phyloP scores from a whole-genome alignment of 2,797 vertebrate species.

The Sarcoramphus papa region DNA sequence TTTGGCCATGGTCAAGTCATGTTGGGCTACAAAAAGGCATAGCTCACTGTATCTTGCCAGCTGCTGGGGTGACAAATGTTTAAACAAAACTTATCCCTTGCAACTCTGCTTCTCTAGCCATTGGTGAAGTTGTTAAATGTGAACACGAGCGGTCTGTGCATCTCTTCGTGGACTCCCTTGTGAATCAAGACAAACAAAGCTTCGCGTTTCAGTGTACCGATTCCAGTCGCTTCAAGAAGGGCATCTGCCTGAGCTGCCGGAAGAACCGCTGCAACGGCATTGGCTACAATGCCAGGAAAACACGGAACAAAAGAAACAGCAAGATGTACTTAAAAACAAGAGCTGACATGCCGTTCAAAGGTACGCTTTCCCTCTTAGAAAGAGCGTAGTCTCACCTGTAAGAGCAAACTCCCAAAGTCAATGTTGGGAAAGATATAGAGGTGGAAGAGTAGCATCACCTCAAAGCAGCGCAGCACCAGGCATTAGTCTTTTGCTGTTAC shows the following conservation, averaged over 20 bases:
- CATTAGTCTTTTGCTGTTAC: accelerated
- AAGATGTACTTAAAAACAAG: conserved; percentile 97
- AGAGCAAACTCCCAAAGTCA: accelerated
- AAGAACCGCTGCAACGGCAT: conserved; percentile 94
- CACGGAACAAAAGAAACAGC: conserved; percentile 83
- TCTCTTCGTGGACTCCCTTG: conserved; percentile 92
- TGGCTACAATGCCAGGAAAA: conserved; percentile 88
- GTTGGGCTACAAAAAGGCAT: background rate
- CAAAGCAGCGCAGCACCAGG: accelerated
- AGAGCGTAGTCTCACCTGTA: accelerated
- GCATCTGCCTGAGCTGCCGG: conserved; percentile 95
- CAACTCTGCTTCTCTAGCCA: conserved; percentile 69
- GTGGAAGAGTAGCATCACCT: background rate
- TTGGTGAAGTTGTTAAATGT: conserved; percentile 86
- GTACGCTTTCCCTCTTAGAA: conserved; percentile 47
- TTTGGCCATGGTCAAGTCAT: accelerated
- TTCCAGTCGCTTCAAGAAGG: conserved; percentile 90
- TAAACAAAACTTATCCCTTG: background rate
- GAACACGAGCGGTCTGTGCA: conserved; percentile 92
- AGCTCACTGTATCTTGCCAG: background rate
- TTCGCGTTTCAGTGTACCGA: conserved; percentile 90
- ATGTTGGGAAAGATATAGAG: background rate
- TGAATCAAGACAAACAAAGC: conserved; percentile 89
- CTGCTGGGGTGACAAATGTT: background rate
- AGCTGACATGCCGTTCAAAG: conserved; percentile 90